phyloP scores from a whole-genome alignment of 2,113 vertebrate species.

The Oreochromis spilurus region DNA sequence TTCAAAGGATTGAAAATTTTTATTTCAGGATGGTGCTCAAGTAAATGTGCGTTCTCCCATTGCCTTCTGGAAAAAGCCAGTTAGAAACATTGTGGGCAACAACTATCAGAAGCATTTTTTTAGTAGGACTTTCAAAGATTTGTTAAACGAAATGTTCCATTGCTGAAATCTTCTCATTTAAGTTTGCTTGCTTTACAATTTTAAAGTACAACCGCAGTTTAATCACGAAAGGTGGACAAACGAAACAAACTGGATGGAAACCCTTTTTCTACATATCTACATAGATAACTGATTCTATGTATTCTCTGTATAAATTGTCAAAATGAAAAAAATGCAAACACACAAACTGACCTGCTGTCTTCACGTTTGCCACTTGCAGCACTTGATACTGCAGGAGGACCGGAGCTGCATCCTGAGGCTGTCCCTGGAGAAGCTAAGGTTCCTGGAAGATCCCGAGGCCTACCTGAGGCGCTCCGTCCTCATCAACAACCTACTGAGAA shows the following conservation, averaged over 20 bases:
- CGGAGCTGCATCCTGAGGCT: conserved; percentile 93
- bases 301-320: neutral
- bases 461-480: conserved; percentile 94
- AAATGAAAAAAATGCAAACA: neutral
- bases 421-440: conserved; percentile 94
- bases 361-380: conserved; percentile 62
- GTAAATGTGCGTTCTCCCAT: neutral
- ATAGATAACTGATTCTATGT: neutral
- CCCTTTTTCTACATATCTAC: neutral
- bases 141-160: neutral
- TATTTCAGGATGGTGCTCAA: neutral
- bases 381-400: conserved; percentile 94
- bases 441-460: conserved; percentile 93
- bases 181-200: neutral
- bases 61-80: neutral
- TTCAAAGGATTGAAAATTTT: neutral
- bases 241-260: neutral
- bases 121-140: neutral
- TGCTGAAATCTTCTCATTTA: neutral
- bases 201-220: neutral
- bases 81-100: neutral
- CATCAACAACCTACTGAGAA: conserved; percentile 98
- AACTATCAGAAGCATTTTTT: neutral
- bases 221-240: fast-evolving
- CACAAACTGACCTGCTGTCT: neutral